These are phyloP conservation scores for Bos javanicus DNA, from an alignment of 2,113 vertebrate genomes.

Conservation along the genomic window DNA sequence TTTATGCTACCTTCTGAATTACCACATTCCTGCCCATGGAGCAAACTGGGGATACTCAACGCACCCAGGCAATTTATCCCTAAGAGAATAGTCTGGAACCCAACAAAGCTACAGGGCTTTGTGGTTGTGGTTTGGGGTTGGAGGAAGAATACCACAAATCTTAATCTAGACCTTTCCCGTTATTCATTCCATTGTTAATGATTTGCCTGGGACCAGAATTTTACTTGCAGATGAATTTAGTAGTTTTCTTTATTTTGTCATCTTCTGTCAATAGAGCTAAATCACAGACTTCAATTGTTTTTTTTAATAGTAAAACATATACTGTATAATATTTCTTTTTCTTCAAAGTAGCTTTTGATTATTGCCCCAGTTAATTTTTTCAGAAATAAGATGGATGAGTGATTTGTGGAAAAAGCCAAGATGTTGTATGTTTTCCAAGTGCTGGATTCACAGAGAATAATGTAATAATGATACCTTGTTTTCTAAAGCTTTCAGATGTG, in stretches of 20 bases:
- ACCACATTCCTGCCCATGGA: background rate
- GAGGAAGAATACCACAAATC: rapidly evolving
- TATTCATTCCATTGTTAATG: background rate
- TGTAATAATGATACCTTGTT: background rate
- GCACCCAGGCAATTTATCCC: rapidly evolving
- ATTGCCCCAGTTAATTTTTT: background rate
- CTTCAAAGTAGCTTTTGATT: background rate
- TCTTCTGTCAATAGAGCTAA: background rate
- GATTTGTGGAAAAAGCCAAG: background rate
- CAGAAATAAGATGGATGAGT: background rate
- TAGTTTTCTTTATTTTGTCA: background rate
- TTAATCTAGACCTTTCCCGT: background rate
- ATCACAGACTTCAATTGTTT: background rate
- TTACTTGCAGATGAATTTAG: background rate
- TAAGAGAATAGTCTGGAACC: background rate
- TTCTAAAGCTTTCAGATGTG: background rate
- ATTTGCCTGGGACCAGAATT: background rate
- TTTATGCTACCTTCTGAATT: background rate
- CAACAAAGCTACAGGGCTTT: background rate
- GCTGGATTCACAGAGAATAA: background rate
- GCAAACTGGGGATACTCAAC: rapidly evolving
- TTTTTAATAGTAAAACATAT: background rate
- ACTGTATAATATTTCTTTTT: background rate
- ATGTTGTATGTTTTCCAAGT: background rate
- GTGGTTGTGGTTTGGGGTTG: background rate